Evolutionary conservation across 2,113 vertebrate genomes (phyloP), one percentile per base, ranked within the genome.

Genomic region (Uropsilus gracilis): DNA sequence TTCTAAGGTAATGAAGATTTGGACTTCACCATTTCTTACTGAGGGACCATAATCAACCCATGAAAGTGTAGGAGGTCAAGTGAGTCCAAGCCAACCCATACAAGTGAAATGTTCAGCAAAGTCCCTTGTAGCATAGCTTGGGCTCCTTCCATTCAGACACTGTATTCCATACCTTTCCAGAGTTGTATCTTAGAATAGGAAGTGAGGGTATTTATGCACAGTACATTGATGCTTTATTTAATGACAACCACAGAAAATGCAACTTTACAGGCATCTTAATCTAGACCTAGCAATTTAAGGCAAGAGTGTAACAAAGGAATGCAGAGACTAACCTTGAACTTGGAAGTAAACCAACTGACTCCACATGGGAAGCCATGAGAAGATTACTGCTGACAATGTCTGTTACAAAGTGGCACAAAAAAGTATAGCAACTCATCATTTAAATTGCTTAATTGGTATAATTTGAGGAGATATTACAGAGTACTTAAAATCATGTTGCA

Each of bases 181-280:
- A 66, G 13, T 26, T 50, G 16, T 55, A 5, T 61, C 50, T 7
- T 82, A 12, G 6, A 92, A 16, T 24, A 82, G 82, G 28, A 55
- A 64, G 48, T 8, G 28, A n/a, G 22, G 0, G 72, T n/a, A 48
- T 46, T 72, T 44, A 85, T 48, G 72, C 8, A 48, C 50, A 53
- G 5, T 22, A 50, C 20, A 8, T 14, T n/a, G 1, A 55, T 82
- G 34, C 13, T 64, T 81, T 66, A 18, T 30, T 18, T 64, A 44
- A 37, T 20, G 3, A 5, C n/a, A 53, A 3, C 3, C 61, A 2
- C 17, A 57, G 1, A 2, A 24, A 30, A 30, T 5, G 2, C 13
- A 55, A 81, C 0, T 92, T 76, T 32, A 34, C 30, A 66, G 37
- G 3, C 2, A 68, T 39, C 17, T 44, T 85, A 64, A n/a, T 78